Evolutionary conservation across 2,797 vertebrate genomes (phyloP).

Genomic region (Sphenopsis melanotis): DNA sequence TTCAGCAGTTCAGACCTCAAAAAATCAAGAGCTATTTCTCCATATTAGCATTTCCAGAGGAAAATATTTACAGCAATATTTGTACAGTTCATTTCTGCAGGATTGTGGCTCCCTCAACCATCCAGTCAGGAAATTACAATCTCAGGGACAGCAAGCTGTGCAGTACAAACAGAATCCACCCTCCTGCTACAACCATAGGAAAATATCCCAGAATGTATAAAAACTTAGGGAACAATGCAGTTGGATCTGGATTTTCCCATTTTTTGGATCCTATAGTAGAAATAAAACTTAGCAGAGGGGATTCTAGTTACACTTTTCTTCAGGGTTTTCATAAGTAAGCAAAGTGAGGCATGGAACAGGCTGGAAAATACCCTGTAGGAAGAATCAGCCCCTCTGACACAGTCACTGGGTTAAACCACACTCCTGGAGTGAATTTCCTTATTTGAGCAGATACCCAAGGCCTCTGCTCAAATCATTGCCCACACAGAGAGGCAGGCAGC

Average conservation of each 20-base stretch:
- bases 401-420: background rate
- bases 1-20: background rate
- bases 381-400: background rate
- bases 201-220: background rate
- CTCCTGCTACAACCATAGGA: background rate
- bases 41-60: background rate
- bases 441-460: background rate
- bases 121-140: background rate
- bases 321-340: background rate
- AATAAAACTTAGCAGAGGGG: background rate
- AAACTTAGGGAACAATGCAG: background rate
- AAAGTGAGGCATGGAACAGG: background rate
- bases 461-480: background rate
- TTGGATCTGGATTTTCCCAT: background rate
- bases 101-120: slow-evolving; percentile 27
- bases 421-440: background rate
- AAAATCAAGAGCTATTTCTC: background rate
- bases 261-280: background rate
- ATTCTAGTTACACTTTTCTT: background rate
- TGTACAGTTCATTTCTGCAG: background rate
- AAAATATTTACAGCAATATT: background rate
- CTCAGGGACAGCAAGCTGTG: background rate
- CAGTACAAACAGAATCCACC: background rate
- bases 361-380: background rate
- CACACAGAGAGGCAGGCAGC: background rate